Conservation (phyloP, 2,113 vertebrate species). For the Anoplopoma fimbria region DNA sequence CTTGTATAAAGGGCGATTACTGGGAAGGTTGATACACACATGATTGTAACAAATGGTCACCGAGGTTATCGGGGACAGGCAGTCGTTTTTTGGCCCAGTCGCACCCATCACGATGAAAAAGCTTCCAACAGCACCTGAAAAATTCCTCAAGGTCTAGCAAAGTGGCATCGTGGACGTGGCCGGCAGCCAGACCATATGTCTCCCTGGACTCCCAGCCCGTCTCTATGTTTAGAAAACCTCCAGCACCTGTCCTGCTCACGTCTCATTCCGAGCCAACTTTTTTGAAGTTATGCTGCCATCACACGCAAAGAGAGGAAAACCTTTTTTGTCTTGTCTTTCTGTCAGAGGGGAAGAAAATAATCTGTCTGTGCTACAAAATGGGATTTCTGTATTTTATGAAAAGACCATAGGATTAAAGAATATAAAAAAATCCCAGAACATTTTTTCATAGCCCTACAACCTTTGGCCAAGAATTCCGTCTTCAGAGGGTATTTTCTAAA, state of each 20-base stretch:
- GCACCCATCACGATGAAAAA: conserved; percentile 56
- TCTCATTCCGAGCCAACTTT: conserved; percentile 27
- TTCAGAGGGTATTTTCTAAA: background rate
- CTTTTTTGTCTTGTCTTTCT: conserved; percentile 7
- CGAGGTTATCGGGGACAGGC: conserved; percentile 49
- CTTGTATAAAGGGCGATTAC: background rate
- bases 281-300: background rate
- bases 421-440: background rate
- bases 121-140: conserved; percentile 52
- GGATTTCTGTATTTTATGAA: conserved; percentile 13
- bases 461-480: background rate
- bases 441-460: background rate
- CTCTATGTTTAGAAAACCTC: conserved; percentile 56
- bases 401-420: conserved; percentile 2
- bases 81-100: conserved; percentile 35
- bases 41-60: conserved; percentile 38
- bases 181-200: conserved; percentile 59
- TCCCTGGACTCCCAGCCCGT: conserved; percentile 39
- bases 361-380: background rate
- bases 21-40: conserved; percentile 11
- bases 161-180: conserved; percentile 55
- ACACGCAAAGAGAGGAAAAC: conserved; percentile 7
- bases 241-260: conserved; percentile 50
- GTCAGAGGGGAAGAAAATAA: background rate
- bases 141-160: conserved; percentile 70